Evolutionary conservation across 1,140 invertebrate genomes (phyloP).

Genomic region (Pseudoatta argentina): DNA sequence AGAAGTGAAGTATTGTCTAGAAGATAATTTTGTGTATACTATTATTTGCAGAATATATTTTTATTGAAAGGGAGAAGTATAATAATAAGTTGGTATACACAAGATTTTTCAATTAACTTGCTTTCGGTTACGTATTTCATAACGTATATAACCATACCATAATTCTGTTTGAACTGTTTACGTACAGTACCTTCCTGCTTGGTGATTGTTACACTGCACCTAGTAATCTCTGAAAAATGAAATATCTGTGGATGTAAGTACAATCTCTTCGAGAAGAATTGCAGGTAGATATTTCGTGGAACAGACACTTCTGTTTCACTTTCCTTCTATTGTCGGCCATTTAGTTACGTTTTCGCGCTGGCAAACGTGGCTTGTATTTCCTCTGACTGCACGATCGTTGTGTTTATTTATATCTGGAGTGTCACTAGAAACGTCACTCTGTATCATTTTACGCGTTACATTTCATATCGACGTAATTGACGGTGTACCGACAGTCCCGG

Average conservation of each 20-base stretch:
- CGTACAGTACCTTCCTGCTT: neutral
- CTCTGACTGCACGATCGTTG: constrained; percentile 9
- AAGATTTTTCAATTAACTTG: constrained; percentile 19
- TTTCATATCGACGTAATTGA: constrained; percentile 53
- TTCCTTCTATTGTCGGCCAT: constrained; percentile 57
- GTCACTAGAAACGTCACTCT: constrained; percentile 17
- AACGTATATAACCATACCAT: neutral
- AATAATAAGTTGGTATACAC: neutral
- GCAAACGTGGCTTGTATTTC: constrained; percentile 30
- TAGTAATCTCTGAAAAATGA: constrained; percentile 40
- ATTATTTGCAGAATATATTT: neutral
- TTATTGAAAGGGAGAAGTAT: neutral
- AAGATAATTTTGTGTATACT: neutral
- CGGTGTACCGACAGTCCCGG: neutral
- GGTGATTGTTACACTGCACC: neutral
- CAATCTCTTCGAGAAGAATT: neutral
- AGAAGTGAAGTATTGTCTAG: neutral
- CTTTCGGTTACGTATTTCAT: neutral
- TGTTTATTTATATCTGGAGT: constrained; percentile 35
- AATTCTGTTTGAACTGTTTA: neutral
- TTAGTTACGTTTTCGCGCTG: constrained; percentile 55
- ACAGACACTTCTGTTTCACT: constrained; percentile 61
- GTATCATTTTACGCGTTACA: constrained; percentile 20
- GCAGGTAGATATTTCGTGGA: constrained; percentile 8
- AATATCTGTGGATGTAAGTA: constrained; percentile 12